Percentiles rank a stretch among this genome's conserved stretches.
Conservation (phyloP, 2,113 vertebrate species). For the Eupsittula cactorum region DNA sequence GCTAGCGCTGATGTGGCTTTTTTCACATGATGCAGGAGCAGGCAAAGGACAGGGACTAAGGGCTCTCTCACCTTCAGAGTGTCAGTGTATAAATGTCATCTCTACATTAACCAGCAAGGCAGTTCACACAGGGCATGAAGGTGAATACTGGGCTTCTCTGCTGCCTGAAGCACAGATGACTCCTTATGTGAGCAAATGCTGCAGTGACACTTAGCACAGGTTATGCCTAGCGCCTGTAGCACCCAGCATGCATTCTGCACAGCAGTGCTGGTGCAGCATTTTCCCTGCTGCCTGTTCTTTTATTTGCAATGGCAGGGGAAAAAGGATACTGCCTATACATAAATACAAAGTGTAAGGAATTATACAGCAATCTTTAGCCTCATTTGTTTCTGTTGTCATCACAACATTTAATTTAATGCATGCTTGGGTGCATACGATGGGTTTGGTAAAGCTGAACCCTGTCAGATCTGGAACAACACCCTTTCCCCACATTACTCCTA, state of each 20-base stretch:
- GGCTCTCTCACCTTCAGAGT: background rate
- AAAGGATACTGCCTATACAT: background rate
- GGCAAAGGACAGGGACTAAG: background rate
- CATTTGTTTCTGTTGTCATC: background rate
- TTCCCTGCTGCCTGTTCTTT: background rate
- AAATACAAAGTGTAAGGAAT: background rate
- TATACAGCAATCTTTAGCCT: background rate
- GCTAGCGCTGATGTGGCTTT: background rate
- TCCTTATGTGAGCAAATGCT: accelerated
- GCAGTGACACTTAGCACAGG: background rate
- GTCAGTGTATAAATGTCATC: background rate
- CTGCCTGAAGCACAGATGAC: background rate
- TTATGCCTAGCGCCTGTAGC: background rate
- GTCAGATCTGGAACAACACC: background rate
- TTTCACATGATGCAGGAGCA: background rate
- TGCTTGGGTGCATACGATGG: accelerated
- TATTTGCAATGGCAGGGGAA: background rate
- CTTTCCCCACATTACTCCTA: background rate
- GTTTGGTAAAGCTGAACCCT: background rate
- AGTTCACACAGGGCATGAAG: background rate
- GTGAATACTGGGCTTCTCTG: background rate
- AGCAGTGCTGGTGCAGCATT: background rate
- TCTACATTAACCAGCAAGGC: background rate
- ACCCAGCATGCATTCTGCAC: background rate
- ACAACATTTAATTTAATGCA: background rate